Evolutionary conservation across 2,113 vertebrate genomes (phyloP).

Genomic region (Lonchura striata): DNA sequence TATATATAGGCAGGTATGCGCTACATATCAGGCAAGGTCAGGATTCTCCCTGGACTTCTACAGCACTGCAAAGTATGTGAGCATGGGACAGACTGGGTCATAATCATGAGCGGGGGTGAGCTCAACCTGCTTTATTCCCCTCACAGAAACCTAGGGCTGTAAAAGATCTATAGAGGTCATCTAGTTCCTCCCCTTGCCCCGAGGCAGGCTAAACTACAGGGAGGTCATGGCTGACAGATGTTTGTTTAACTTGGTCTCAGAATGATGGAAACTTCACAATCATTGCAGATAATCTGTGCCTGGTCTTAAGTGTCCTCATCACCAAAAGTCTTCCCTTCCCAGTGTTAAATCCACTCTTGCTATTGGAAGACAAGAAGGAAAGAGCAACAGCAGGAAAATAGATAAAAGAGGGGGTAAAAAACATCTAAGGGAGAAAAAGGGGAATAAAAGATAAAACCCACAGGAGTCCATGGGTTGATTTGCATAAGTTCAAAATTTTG

Average conservation of each 20-base stretch:
- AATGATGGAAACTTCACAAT: neutral
- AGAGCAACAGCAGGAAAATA: neutral
- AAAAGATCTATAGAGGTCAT: neutral
- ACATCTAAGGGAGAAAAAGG: neutral
- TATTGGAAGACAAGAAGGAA: neutral
- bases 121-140: neutral
- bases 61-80: accelerated
- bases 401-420: accelerated
- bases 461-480: neutral
- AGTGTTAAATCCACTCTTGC: neutral
- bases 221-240: neutral
- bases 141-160: neutral
- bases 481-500: neutral
- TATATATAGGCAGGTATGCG: neutral
- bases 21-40: neutral
- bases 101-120: neutral
- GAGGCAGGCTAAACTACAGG: neutral
- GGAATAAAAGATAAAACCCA: neutral
- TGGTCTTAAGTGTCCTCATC: neutral
- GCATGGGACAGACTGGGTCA: neutral
- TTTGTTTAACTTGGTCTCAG: constrained; percentile 29
- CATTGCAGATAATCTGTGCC: neutral
- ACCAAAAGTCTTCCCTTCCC: neutral
- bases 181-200: neutral
- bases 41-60: neutral